phyloP scores from a whole-genome alignment of 2,113 vertebrate species.

The Turdus rufiventris region DNA sequence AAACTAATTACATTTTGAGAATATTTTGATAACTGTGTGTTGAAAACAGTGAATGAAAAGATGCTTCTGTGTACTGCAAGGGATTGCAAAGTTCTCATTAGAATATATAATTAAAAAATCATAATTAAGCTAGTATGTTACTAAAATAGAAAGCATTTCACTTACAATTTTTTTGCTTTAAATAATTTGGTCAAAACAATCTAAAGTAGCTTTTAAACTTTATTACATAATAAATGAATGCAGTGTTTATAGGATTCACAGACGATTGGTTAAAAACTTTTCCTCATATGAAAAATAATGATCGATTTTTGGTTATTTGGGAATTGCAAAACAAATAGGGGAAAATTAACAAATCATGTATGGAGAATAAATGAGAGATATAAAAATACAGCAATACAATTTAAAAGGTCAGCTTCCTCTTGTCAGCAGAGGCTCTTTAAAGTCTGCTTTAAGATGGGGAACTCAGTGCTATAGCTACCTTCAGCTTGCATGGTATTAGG shows the following conservation, averaged over 20 bases:
- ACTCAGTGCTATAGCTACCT: neutral
- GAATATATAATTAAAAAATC: neutral
- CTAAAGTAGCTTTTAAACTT: neutral
- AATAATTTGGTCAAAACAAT: neutral
- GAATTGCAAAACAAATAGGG: neutral
- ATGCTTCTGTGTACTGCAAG: neutral
- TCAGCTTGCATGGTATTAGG: neutral
- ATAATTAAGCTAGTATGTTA: neutral
- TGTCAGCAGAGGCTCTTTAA: neutral
- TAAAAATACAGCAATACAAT: neutral
- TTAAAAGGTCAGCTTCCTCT: neutral
- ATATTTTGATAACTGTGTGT: slow-evolving; percentile 23
- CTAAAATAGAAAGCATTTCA: neutral
- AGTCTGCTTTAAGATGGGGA: neutral
- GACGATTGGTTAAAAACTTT: neutral
- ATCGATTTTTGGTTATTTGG: neutral
- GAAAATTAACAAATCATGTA: accelerated
- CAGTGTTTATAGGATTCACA: neutral
- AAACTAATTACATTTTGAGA: slow-evolving; percentile 51
- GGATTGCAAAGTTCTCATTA: neutral
- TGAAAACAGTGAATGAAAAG: slow-evolving; percentile 36
- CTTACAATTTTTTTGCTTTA: neutral
- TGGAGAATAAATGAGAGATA: neutral
- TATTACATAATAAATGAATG: neutral
- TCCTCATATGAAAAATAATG: neutral